These are phyloP conservation scores for Cartodere bifasciata DNA, from an alignment of 2,888 invertebrate species.

Conservation along the genomic window DNA sequence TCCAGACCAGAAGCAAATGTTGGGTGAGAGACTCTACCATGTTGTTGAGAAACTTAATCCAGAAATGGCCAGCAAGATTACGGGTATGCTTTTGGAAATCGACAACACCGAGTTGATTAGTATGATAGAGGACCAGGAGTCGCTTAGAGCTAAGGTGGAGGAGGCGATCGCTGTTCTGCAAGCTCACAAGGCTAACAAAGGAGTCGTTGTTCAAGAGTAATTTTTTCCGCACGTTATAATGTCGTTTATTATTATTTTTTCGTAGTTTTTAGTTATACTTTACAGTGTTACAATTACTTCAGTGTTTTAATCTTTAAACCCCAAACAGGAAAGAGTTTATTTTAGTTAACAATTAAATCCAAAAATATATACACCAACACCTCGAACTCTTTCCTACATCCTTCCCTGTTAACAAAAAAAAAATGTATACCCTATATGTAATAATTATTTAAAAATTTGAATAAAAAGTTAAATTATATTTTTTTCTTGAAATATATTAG, in stretches of 20 bases:
- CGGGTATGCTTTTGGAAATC: conserved; percentile 97
- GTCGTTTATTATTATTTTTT: conserved; percentile 3
- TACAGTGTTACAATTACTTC: conserved; percentile 8
- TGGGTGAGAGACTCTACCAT: conserved; percentile 94
- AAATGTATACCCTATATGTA: too few relatives aligned
- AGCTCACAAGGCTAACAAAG: conserved; percentile 69
- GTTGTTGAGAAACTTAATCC: conserved; percentile 90
- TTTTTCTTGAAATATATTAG: too few relatives aligned
- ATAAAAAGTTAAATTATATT: too few relatives aligned
- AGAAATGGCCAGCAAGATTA: conserved; percentile 91
- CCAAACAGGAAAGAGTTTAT: conserved; percentile 9
- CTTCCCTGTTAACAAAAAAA: too few relatives aligned
- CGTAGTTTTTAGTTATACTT: not conserved
- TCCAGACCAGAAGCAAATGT: conserved; percentile 96
- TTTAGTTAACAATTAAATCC: conserved; percentile 11
- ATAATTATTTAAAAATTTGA: too few relatives aligned
- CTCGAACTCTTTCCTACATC: conserved; percentile 10
- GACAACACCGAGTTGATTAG: conserved; percentile 94
- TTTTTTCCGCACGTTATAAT: conserved; percentile 4
- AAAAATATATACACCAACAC: conserved; percentile 8
- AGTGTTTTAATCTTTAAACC: conserved; percentile 7
- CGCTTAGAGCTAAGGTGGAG: conserved; percentile 90
- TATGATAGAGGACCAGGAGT: conserved; percentile 84
- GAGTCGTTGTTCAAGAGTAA: conserved; percentile 20
- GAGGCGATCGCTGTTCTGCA: conserved; percentile 96